Percentiles rank a stretch among this genome's conserved stretches.
Evolutionary conservation across 2,113 vertebrate species (phyloP).

Genomic region (Aptenodytes forsteri): DNA sequence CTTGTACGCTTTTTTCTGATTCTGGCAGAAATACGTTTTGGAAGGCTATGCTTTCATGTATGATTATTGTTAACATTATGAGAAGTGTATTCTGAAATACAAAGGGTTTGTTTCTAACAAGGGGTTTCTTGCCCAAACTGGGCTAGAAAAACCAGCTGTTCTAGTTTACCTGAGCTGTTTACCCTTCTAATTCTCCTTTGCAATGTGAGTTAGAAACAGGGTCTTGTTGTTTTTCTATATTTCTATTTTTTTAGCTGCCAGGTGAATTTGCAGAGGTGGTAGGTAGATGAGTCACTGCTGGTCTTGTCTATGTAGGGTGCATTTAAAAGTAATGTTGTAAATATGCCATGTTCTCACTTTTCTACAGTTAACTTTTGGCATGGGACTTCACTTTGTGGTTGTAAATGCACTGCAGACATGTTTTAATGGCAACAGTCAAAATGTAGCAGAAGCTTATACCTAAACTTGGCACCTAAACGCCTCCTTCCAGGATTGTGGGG

Average conservation of each 20-base stretch:
- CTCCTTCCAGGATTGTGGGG: constrained; percentile 13
- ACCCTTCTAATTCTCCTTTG: background rate
- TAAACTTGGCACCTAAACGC: background rate
- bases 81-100: background rate
- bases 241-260: background rate
- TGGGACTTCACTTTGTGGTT: background rate
- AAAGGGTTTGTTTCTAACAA: background rate
- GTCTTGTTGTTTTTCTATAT: background rate
- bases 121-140: background rate
- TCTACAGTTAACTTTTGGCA: background rate
- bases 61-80: background rate
- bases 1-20: background rate
- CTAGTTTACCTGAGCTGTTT: background rate
- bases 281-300: background rate
- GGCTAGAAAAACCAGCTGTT: background rate
- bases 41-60: background rate
- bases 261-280: background rate
- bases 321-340: background rate
- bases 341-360: background rate
- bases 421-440: background rate
- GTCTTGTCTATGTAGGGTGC: background rate
- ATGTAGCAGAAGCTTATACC: background rate
- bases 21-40: background rate
- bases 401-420: background rate
- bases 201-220: background rate